These are phyloP conservation scores for Lampris incognitus DNA, from an alignment of 2,113 vertebrate species.

Conservation along the genomic window DNA sequence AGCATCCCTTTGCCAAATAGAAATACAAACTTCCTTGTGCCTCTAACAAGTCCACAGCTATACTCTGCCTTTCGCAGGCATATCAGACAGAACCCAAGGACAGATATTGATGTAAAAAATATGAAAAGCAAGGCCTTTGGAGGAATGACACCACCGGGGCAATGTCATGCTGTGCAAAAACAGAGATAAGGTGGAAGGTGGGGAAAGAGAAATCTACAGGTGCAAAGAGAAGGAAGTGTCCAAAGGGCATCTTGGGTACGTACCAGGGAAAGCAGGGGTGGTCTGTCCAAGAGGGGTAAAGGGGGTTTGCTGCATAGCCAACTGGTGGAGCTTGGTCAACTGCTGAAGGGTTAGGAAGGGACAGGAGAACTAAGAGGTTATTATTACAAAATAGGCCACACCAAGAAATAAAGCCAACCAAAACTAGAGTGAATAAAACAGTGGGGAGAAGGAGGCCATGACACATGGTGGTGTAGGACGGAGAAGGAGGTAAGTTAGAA, in stretches of 20 bases:
- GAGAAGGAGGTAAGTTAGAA: conserved; percentile 69
- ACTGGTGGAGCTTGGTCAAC: conserved; percentile 99
- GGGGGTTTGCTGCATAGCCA: conserved; percentile 99
- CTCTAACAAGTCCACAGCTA: too few relatives aligned
- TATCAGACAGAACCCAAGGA: conserved; percentile 52
- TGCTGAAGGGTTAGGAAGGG: conserved; percentile 98
- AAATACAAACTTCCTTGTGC: conserved; percentile 14
- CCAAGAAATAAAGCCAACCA: conserved; percentile 83
- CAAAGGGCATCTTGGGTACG: conserved; percentile 94
- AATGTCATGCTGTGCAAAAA: conserved; percentile 59
- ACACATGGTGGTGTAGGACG: conserved; percentile 79
- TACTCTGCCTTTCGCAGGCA: conserved; percentile 9
- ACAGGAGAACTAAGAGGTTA: conserved; percentile 99
- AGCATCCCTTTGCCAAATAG: conserved; percentile 17
- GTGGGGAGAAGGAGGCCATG: conserved; percentile 85
- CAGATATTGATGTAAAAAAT: conserved; percentile 36
- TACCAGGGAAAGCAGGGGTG: conserved; percentile 99
- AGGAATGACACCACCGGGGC: conserved; percentile 49
- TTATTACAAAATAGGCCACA: conserved; percentile 91
- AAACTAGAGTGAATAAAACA: conserved; percentile 78
- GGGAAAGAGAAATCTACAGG: conserved; percentile 83
- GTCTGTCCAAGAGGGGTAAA: conserved; percentile 99
- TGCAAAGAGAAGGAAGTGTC: conserved; percentile 88
- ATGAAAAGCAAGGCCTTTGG: conserved; percentile 37
- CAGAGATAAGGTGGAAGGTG: conserved; percentile 63